Evolutionary conservation across 2,113 vertebrate genomes (phyloP), one percentile per base, ranked within the genome.

Genomic region (Thalassoma bifasciatum): DNA sequence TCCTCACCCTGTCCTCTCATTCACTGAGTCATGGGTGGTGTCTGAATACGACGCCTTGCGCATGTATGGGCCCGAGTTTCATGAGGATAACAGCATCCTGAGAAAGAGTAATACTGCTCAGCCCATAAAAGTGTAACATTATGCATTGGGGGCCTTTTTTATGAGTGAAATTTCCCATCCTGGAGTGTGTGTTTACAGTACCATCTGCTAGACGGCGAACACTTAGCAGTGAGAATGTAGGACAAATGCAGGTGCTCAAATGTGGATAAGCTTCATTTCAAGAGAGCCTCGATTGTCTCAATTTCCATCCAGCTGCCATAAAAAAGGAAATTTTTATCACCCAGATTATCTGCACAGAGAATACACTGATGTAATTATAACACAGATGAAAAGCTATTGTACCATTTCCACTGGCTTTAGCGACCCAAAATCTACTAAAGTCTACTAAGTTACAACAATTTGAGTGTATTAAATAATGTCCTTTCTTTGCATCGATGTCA

Each of bases 201-300:
- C 66, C 79, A 82, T 81, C 73, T 85, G 85, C 10, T 24, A 62
- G 51, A 83, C 59, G 66, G 69, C 79, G 72, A 73, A 67, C 77
- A 79, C 69, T 77, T 54, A 67, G 52, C 63, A 54, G 36, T 59
- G 60, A 17, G 30, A 83, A 72, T 77, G 69, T 67, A 61, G 64
- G 72, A 77, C 62, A 82, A 82, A 80, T 67, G 69, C 64, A 14
- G n/a, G 64, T 0, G 26, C 22, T 82, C 51, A 73, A 72, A 69
- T 37, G 70, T 66, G 74, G 51, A 80, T 70, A 46, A 78, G 69
- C 72, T 64, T 72, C 30, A 52, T 72, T 83, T 70, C 57, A 62
- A 9, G 13, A 81, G 52, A 72, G 73, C 11, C 22, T 59, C 36
- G 61, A 66, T 52, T 75, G 75, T 72, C 24, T 66, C 36, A 60